These are phyloP conservation scores for Drosophila falleni DNA, from an alignment of 2,888 invertebrate genomes.

Conservation along the genomic window DNA sequence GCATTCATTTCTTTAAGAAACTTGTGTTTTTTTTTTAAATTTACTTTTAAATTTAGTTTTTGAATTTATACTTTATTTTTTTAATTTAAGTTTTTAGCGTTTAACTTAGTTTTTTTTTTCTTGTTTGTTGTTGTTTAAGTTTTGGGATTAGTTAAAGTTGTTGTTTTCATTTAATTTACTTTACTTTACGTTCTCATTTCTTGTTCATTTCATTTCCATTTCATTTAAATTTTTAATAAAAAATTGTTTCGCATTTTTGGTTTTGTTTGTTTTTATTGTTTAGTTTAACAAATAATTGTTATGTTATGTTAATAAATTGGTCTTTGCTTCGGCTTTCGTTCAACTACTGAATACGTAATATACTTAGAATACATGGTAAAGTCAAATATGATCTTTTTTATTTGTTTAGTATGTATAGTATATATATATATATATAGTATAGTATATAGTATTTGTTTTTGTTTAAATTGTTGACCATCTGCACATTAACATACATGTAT, in stretches of 20 bases:
- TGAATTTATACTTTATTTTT: constrained; percentile 11
- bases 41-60: constrained; percentile 3
- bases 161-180: constrained; percentile 30
- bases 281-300: constrained; percentile 72
- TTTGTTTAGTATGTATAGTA: constrained; percentile 21
- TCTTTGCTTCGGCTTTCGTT: constrained; percentile 79
- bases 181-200: constrained; percentile 32
- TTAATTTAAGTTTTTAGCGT: constrained; percentile 27
- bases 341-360: constrained; percentile 72
- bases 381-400: constrained; percentile 73
- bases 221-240: constrained; percentile 53
- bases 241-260: constrained; percentile 64
- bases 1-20: constrained; percentile 70
- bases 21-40: constrained; percentile 17
- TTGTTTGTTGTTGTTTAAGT: constrained; percentile 27
- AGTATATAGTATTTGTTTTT: constrained; percentile 16
- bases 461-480: constrained; percentile 44
- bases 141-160: constrained; percentile 46
- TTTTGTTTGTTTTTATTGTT: constrained; percentile 52
- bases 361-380: constrained; percentile 74
- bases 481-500: constrained; percentile 42
- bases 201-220: constrained; percentile 24
- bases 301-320: constrained; percentile 77
- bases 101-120: constrained; percentile 28
- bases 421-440: constrained; percentile 13